phyloP scores from a whole-genome alignment of 1,140 invertebrate species.

The Ips typographus region DNA sequence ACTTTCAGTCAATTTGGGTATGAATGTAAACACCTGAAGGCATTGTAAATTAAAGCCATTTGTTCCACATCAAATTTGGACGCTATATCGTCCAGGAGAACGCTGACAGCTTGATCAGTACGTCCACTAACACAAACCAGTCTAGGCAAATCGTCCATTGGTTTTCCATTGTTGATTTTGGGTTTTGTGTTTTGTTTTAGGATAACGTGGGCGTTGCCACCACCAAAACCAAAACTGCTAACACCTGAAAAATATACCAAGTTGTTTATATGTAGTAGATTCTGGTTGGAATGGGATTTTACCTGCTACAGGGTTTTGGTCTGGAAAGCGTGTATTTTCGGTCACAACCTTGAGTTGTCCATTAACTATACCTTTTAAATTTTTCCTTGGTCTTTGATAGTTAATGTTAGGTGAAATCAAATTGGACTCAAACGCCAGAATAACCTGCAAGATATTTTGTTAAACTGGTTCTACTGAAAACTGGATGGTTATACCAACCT shows the following conservation, averaged over 20 bases:
- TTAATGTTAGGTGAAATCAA: constrained; percentile 80
- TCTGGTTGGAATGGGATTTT: background rate
- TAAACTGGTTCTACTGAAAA: background rate
- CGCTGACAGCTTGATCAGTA: constrained; percentile 65
- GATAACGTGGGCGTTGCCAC: constrained; percentile 68
- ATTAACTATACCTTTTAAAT: constrained; percentile 70
- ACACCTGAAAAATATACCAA: constrained; percentile 48
- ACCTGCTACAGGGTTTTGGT: constrained; percentile 57
- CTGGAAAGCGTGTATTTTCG: constrained; percentile 62
- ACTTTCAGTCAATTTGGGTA: too few species aligned
- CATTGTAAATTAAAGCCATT: constrained; percentile 56
- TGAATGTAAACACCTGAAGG: constrained; percentile 34
- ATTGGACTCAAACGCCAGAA: constrained; percentile 71
- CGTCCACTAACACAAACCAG: constrained; percentile 66
- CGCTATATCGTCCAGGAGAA: constrained; percentile 66
- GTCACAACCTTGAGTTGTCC: constrained; percentile 71
- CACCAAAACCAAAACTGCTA: constrained; percentile 67
- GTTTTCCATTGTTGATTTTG: constrained; percentile 55
- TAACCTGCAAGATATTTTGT: constrained; percentile 38
- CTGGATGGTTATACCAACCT: constrained; percentile 58
- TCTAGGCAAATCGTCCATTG: constrained; percentile 58
- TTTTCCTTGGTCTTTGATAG: constrained; percentile 69
- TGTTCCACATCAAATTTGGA: constrained; percentile 60
- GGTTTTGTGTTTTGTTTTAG: constrained; percentile 58
- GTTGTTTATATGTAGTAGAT: background rate